These are phyloP conservation scores for Podilymbus podiceps DNA, from an alignment of 2,113 vertebrate genomes.

Conservation along the genomic window DNA sequence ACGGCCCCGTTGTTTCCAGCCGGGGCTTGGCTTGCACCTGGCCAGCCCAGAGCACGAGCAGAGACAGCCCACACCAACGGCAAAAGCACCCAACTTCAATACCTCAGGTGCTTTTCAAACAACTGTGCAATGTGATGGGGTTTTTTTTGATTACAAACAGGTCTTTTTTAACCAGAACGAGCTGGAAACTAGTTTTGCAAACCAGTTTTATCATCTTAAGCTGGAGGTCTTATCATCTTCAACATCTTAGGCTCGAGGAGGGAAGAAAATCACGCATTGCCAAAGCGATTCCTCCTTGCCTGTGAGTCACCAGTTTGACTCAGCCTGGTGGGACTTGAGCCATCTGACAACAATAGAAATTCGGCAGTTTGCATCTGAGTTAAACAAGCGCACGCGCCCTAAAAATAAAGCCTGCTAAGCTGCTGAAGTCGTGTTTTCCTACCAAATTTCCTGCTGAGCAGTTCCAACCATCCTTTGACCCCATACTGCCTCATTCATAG, in stretches of 20 bases:
- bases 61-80: background rate
- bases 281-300: background rate
- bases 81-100: background rate
- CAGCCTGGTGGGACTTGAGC: background rate
- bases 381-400: background rate
- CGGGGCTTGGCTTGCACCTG: background rate
- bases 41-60: background rate
- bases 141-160: background rate
- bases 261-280: background rate
- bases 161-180: background rate
- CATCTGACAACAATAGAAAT: conserved; percentile 41
- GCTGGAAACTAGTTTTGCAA: background rate
- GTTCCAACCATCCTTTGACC: background rate
- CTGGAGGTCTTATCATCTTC: background rate
- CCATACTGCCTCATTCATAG: background rate
- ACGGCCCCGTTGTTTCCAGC: background rate
- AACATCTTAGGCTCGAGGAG: background rate
- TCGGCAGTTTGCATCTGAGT: background rate
- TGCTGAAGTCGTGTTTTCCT: conserved; percentile 49
- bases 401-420: conserved; percentile 55
- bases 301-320: background rate
- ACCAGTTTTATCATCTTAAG: background rate
- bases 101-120: background rate
- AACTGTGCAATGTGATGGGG: rapidly evolving
- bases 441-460: conserved; percentile 48